Evolutionary conservation across 2,797 vertebrate genomes (phyloP).

Genomic region (Poeciliopsis presidionis): DNA sequence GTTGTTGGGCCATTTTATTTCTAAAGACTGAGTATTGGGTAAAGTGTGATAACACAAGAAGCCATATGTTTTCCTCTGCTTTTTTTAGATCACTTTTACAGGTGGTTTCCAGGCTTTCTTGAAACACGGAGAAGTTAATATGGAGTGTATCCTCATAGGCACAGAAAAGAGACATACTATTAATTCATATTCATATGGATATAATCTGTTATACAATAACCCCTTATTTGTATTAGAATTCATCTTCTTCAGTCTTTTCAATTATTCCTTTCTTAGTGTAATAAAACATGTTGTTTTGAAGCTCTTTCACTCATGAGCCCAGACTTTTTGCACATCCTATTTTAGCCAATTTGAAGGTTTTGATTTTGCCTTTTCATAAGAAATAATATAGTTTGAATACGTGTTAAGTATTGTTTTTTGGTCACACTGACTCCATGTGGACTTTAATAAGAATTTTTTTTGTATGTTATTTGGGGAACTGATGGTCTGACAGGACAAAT

Average conservation of each 20-base stretch:
- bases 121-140: constrained; percentile 26
- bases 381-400: too few species aligned
- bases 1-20: constrained; percentile 37
- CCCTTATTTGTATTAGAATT: neutral
- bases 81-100: constrained; percentile 31
- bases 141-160: constrained; percentile 15
- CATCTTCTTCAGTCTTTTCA: neutral
- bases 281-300: neutral
- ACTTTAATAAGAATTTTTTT: too few species aligned
- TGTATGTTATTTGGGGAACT: too few species aligned
- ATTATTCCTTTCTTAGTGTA: neutral
- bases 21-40: constrained; percentile 34
- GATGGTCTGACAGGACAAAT: too few species aligned
- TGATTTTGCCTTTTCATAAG: too few species aligned
- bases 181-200: constrained; percentile 1
- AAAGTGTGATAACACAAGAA: constrained; percentile 48
- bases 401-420: too few species aligned
- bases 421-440: too few species aligned
- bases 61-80: constrained; percentile 20
- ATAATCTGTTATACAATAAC: neutral
- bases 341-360: neutral
- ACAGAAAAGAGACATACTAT: constrained; percentile 4
- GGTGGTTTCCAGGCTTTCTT: constrained; percentile 58
- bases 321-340: neutral
- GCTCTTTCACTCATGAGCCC: neutral